Conservation (phyloP, 2,797 vertebrate species). For the Poeciliopsis paucimaculata region DNA sequence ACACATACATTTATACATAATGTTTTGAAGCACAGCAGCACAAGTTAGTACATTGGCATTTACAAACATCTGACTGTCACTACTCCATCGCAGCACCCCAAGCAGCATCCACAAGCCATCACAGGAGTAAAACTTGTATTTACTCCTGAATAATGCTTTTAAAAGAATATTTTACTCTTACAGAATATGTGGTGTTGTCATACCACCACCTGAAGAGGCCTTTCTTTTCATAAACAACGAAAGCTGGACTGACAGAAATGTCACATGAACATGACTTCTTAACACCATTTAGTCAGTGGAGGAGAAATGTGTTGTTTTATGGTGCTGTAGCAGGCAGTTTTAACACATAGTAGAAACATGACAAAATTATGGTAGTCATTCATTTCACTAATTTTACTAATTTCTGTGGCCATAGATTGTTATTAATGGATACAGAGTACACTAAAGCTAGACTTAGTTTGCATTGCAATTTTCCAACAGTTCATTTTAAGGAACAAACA, state of each 20-base stretch:
- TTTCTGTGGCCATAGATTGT: not conserved
- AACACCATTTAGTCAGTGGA: constrained; percentile 2
- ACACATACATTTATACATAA: too few relatives aligned
- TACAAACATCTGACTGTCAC: too few relatives aligned
- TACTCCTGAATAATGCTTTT: not conserved
- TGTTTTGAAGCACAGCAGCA: too few relatives aligned
- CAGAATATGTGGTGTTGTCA: not conserved
- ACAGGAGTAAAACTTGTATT: not conserved
- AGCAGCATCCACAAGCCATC: too few relatives aligned
- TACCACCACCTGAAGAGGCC: not conserved
- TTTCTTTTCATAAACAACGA: not conserved
- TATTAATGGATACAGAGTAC: not conserved
- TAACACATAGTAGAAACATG: not conserved
- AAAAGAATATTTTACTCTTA: not conserved
- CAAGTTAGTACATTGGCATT: too few relatives aligned
- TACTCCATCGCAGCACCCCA: too few relatives aligned
- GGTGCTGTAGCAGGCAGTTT: not conserved
- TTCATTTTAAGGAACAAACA: not conserved
- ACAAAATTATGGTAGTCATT: not conserved
- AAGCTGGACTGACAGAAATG: constrained; percentile 1
- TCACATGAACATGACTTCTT: not conserved
- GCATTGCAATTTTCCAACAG: not conserved
- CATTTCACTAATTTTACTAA: not conserved
- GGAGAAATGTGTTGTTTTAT: not conserved
- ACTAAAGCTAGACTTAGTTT: not conserved